Percentiles rank a stretch among this genome's conserved stretches.
These are phyloP conservation scores for Barnardius zonarius DNA, from an alignment of 2,113 vertebrate species.

Conservation along the genomic window DNA sequence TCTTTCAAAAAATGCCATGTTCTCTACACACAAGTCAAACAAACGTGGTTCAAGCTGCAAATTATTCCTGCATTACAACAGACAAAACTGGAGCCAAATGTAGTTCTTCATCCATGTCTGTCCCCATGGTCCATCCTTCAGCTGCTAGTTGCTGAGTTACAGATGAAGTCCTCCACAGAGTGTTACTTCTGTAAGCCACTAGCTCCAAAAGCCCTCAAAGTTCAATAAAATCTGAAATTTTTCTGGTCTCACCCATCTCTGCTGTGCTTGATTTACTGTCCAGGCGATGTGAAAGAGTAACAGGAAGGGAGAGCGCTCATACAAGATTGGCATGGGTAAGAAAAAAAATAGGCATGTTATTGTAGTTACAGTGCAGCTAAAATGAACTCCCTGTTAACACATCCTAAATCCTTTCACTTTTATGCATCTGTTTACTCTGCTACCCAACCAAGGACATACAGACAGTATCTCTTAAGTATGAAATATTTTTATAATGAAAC, in stretches of 20 bases:
- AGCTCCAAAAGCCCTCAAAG: not conserved
- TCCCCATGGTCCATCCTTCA: not conserved
- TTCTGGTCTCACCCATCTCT: not conserved
- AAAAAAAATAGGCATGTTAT: not conserved
- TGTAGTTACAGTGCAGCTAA: conserved; percentile 32
- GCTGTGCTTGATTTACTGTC: not conserved
- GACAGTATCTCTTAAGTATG: conserved; percentile 41
- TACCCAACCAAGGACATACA: not conserved
- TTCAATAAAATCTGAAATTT: conserved; percentile 26
- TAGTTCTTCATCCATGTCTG: not conserved
- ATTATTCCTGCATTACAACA: not conserved
- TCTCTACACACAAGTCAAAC: not conserved
- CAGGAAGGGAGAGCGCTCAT: conserved; percentile 9
- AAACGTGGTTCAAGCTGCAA: not conserved
- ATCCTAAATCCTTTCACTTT: conserved; percentile 56
- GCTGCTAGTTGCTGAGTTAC: not conserved
- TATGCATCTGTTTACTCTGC: conserved; percentile 36
- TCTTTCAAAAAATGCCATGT: not conserved
- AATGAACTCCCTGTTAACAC: conserved; percentile 53
- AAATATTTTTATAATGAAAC: conserved; percentile 62
- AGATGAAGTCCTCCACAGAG: not conserved
- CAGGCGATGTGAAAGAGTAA: conserved; percentile 16
- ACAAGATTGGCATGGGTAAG: not conserved
- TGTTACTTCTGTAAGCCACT: not conserved
- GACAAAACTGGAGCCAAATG: not conserved